Evolutionary conservation across 2,888 invertebrate species (phyloP), one percentile per base, ranked within the genome.

Genomic region (Caprella mutica): DNA sequence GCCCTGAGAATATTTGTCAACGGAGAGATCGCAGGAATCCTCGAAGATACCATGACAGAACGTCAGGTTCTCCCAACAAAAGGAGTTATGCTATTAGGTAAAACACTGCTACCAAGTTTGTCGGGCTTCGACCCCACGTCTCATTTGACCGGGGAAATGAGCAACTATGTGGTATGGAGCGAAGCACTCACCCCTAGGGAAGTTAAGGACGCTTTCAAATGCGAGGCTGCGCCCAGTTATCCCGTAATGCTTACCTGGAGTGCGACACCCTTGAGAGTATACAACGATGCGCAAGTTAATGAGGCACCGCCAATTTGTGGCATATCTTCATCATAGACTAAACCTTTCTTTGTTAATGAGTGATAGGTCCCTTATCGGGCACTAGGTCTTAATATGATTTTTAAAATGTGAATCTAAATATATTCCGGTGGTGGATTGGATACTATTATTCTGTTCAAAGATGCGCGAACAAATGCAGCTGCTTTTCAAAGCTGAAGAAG

Each of bases 61-160:
- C 27, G 48, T 21, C n/a, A 23, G 2, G 30, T 43, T 14, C 56
- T 64, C 6, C 27, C 55, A 14, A 57, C 54, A 14, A 55, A 55
- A n/a, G 64, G 64, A 26, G 48, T 64, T 27, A 60, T 60, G 38
- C 24, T 64, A n/a, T 19, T 64, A 3, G 60, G 64, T 23, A 59
- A 61, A 29, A 64, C 64, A 3, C 52, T 60, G 12, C 56, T 64
- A 2, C 64, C 64, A 12, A 59, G 59, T 26, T 52, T 64, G 43
- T 58, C 64, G 9, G 60, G 59, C 43, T 64, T 64, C 48, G 64
- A 64, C 40, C 48, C 52, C 23, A 58, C 64, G 6, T 64, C 64
- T 23, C 60, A 60, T 29, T 53, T 64, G 23, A 29, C 48, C 6
- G 64, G 64, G 5, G 60, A 64, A 33, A 56, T 64, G 43, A 60